Evolutionary conservation across 1,140 invertebrate genomes (phyloP), one percentile per base, ranked within the genome.

Genomic region (Harlomillsia oculata): DNA sequence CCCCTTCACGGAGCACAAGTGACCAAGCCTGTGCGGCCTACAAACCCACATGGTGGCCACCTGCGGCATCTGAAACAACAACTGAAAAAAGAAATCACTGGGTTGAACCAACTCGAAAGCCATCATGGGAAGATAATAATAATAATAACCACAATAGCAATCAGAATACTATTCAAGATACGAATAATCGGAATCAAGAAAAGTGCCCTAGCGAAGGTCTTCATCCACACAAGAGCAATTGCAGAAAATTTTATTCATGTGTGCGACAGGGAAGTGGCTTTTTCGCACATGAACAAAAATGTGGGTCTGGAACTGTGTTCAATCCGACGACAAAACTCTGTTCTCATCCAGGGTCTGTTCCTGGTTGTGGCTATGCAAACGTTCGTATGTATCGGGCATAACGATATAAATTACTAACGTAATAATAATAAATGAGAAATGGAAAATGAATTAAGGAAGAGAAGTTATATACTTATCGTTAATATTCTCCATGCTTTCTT

Each of bases 261-360:
- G 21, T 25, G 1, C 0, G 16, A n/a, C n/a, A 36, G 3, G 46
- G 46, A 9, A 36, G 25, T 13, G 6, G 14, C 8, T 50, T 28
- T 28, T 34, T 14, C 18, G 18, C n/a, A n/a, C 32, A 48, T 21
- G 14, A 28, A 9, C 53, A 53, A 20, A 23, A 28, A 13, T 67
- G 66, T 36, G 48, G 40, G 9, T 26, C 29, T 23, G 66, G 64
- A 20, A 66, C 64, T 11, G 64, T 56, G 1, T 67, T 65, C 28
- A 56, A 66, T 56, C 45, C 51, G 11, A 36, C 18, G 2, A 41
- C 56, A 8, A 57, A 56, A 6, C 20, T 44, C 6, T 67, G 66
- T 43, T 44, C 58, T 14, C 64, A 54, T 48, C 51, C 60, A 14
- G 21, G 51, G 14, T 13, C 49, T n/a, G 62, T 64, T 1, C 62